phyloP scores from a whole-genome alignment of 2,888 invertebrate species.

The Sphaeridia pumilis region DNA sequence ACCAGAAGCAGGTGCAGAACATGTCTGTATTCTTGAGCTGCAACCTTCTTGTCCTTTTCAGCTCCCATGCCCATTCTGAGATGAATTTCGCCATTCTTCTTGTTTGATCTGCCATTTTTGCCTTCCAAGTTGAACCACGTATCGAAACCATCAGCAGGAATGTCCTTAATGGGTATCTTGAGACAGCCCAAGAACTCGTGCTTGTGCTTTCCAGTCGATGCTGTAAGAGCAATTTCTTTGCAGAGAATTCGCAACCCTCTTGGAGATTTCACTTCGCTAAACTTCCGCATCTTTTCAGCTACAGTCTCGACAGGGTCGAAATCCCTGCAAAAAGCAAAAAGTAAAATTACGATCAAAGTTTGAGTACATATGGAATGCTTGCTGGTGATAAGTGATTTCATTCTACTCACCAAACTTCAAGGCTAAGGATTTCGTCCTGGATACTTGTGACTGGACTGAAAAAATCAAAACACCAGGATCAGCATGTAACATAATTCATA shows the following conservation, averaged over 20 bases:
- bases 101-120: slow-evolving; percentile 55
- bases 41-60: slow-evolving; percentile 72
- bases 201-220: slow-evolving; percentile 84
- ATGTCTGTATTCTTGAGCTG: slow-evolving; percentile 71
- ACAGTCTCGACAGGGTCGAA: slow-evolving; percentile 84
- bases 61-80: slow-evolving; percentile 71
- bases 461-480: slow-evolving; percentile 35
- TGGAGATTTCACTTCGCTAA: slow-evolving; percentile 73
- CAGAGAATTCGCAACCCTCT: slow-evolving; percentile 69
- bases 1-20: slow-evolving; percentile 61
- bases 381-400: neutral
- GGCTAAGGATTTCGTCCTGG: slow-evolving; percentile 57
- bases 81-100: slow-evolving; percentile 76
- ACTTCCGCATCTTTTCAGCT: slow-evolving; percentile 72
- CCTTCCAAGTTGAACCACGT: slow-evolving; percentile 81
- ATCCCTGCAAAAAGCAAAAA: slow-evolving; percentile 55
- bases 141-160: slow-evolving; percentile 83
- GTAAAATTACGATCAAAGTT: no score
- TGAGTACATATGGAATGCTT: no score
- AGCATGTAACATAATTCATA: no score
- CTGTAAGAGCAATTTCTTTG: slow-evolving; percentile 85
- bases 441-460: slow-evolving; percentile 62
- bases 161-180: slow-evolving; percentile 73
- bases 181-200: slow-evolving; percentile 91
- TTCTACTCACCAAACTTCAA: slow-evolving; percentile 64